phyloP scores from a whole-genome alignment of 2,797 vertebrate genomes.

The Dendrocincla tyrannina region DNA sequence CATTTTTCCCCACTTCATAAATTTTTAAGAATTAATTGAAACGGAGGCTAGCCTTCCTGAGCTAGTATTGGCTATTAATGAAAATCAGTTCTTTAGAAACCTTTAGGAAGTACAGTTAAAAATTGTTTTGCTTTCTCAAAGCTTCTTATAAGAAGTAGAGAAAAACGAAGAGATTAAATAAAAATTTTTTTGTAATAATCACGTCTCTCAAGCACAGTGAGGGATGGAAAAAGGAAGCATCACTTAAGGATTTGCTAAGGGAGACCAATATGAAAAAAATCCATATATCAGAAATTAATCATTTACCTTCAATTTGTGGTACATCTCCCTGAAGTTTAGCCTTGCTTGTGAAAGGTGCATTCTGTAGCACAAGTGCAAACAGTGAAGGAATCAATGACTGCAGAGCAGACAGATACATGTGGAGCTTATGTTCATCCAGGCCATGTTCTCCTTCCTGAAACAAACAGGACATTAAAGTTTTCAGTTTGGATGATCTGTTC shows the following conservation, averaged over 20 bases:
- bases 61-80: neutral
- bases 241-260: neutral
- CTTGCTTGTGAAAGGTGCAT: slow-evolving; percentile 92
- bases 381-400: slow-evolving; percentile 95
- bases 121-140: neutral
- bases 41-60: neutral
- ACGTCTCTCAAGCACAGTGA: neutral
- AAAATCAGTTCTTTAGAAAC: neutral
- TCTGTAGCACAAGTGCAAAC: slow-evolving; percentile 92
- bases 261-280: neutral
- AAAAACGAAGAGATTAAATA: neutral
- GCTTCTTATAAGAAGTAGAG: neutral
- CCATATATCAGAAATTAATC: neutral
- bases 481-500: neutral
- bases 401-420: slow-evolving; percentile 92
- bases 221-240: neutral
- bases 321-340: slow-evolving; percentile 88
- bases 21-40: neutral
- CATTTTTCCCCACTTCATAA: neutral
- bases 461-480: slow-evolving; percentile 15
- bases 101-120: neutral
- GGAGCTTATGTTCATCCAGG: slow-evolving; percentile 95
- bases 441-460: slow-evolving; percentile 92
- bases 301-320: slow-evolving; percentile 91
- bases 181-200: neutral